Percentiles rank a stretch among this genome's conserved stretches.
Evolutionary conservation across 2,888 invertebrate genomes (phyloP).

Genomic region (Troides aeacus): DNA sequence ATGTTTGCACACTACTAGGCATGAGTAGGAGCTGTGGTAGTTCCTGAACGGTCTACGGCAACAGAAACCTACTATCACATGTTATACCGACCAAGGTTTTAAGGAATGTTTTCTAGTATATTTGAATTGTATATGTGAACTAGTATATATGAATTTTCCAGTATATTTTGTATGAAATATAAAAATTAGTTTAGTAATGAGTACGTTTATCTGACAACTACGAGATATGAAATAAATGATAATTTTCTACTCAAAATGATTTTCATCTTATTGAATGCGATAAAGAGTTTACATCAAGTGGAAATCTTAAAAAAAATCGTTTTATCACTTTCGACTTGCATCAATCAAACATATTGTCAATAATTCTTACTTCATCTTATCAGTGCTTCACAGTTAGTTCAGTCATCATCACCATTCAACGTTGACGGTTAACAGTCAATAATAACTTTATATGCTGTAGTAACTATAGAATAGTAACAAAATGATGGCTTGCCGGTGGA

Average conservation of each 20-base stretch:
- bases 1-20: too few relatives aligned
- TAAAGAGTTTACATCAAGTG: background rate
- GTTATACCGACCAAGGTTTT: too few relatives aligned
- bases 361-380: background rate
- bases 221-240: background rate
- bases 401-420: background rate
- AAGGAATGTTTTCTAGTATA: too few relatives aligned
- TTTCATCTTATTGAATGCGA: background rate
- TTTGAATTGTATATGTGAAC: too few relatives aligned
- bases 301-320: background rate
- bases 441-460: background rate
- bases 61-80: too few relatives aligned
- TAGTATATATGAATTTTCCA: background rate
- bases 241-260: background rate
- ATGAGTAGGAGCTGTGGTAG: too few relatives aligned
- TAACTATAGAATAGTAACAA: background rate
- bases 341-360: background rate
- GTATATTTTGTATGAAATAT: too few relatives aligned
- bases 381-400: background rate
- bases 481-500: slow-evolving; percentile 50
- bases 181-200: too few relatives aligned
- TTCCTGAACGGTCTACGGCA: too few relatives aligned
- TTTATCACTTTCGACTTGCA: slow-evolving; percentile 7
- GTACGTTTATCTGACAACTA: background rate
- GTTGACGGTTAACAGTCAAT: background rate